phyloP scores from a whole-genome alignment of 2,113 vertebrate genomes.

The Falcunculus frontatus region DNA sequence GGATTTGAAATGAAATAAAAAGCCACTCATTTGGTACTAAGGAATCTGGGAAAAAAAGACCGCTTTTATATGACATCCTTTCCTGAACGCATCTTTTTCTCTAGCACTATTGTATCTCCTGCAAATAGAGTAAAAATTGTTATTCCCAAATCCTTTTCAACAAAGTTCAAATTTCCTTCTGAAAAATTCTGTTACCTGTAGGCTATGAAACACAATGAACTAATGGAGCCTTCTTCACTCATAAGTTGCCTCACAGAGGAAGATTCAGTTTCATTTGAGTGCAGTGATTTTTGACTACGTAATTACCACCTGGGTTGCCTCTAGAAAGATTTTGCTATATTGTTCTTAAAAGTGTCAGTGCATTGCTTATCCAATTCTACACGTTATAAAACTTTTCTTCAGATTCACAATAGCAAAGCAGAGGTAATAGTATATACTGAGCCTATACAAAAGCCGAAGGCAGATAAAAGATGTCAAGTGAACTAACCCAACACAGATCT shows the following conservation, averaged over 20 bases:
- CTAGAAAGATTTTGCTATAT: neutral
- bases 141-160: neutral
- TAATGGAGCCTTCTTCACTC: neutral
- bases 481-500: neutral
- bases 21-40: neutral
- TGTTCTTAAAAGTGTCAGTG: neutral
- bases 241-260: neutral
- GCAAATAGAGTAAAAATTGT: neutral
- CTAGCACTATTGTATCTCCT: neutral
- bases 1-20: neutral
- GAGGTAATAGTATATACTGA: neutral
- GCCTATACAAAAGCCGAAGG: neutral
- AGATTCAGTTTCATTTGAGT: slow-evolving; percentile 4
- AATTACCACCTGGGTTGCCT: slow-evolving; percentile 19
- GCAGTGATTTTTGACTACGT: slow-evolving; percentile 50
- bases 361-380: neutral
- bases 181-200: neutral
- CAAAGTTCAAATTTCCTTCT: neutral
- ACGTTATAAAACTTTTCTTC: slow-evolving; percentile 16
- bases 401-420: neutral
- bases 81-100: neutral
- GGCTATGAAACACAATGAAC: neutral
- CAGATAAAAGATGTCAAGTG: neutral
- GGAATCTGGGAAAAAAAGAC: neutral
- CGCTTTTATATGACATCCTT: neutral